A percentile compares a stretch with the other conserved stretches of the same genome.
phyloP scores from a whole-genome alignment of 2,888 invertebrate genomes.

The Urechis unicinctus region DNA sequence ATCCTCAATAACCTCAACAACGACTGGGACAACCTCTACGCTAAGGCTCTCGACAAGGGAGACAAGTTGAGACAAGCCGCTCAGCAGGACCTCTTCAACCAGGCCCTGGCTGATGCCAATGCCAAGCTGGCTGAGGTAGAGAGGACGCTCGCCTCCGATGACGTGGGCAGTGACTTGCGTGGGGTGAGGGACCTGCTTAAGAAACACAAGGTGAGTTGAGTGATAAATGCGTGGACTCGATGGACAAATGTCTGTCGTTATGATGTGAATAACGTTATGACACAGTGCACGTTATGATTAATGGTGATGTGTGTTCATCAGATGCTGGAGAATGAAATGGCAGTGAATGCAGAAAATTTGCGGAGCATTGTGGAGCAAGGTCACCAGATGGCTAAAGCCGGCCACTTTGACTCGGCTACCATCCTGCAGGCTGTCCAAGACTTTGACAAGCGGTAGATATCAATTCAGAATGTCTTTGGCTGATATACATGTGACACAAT shows the following conservation, averaged over 20 bases:
- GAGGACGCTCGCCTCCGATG: constrained; percentile 64
- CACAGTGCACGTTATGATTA: too few species aligned
- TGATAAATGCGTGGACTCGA: too few species aligned
- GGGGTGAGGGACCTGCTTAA: constrained; percentile 85
- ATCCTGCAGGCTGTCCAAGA: constrained; percentile 73
- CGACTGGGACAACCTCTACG: constrained; percentile 71
- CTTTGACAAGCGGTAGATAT: constrained; percentile 58
- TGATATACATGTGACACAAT: not conserved
- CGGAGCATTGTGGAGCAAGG: constrained; percentile 68
- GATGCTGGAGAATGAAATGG: constrained; percentile 77
- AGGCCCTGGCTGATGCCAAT: constrained; percentile 82
- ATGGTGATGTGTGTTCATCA: too few species aligned
- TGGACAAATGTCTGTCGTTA: too few species aligned
- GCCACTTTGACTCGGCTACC: constrained; percentile 87
- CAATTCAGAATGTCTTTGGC: not conserved
- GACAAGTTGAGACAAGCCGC: constrained; percentile 71
- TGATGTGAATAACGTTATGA: not conserved
- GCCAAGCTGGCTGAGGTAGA: constrained; percentile 78
- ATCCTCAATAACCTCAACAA: constrained; percentile 66
- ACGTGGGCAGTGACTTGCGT: constrained; percentile 81
- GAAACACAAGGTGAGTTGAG: constrained; percentile 64
- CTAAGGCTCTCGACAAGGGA: constrained; percentile 64
- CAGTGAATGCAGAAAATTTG: constrained; percentile 75
- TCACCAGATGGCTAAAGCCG: constrained; percentile 83
- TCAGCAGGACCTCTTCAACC: constrained; percentile 60